Evolutionary conservation across 2,888 invertebrate genomes (phyloP), one percentile per base, ranked within the genome.

Genomic region (Trisateles emortualis): DNA sequence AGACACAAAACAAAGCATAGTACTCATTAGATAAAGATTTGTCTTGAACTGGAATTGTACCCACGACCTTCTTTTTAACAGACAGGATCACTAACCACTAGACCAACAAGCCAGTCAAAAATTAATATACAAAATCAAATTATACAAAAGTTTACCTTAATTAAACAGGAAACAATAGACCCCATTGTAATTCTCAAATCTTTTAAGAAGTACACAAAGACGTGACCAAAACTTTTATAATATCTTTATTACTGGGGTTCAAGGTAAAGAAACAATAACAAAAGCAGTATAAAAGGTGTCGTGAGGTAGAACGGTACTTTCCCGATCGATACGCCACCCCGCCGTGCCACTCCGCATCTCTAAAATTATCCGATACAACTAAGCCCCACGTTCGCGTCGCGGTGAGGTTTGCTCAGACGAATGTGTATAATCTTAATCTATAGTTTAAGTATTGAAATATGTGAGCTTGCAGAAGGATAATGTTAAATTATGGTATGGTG

Each of bases 351-450:
- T 50, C 54, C 62, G 57, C 73, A 64, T 69, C 78, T 77, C 79
- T 81, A 78, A 81, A 83, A 76, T 79, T 81, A 82, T 76, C 78
- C 76, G 66, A 68, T 66, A 72, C 71, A 54, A 63, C 61, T 62
- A 59, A 62, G 54, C 55, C 59, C 44, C 44, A 29, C 56, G 59
- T n/a, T 52, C 39, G 53, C 50, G 59, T 51, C 45, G 44, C 55
- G 39, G 42, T 53, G 11, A 19, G 41, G 36, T 46, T 22, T 14
- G 30, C 35, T 41, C 46, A 40, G n/a, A 40, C 33, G 17, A 13
- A 44, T 24, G 6, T 8, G 13, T 52, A 35, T 22, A 38, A 33
- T 10, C 13, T 29, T 29, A 43, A 36, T 33, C n/a, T 50, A 13
- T 50, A 26, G 33, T 32, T 9, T 26, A 2, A 41, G 2, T 5